phyloP scores from a whole-genome alignment of 2,888 invertebrate species.

The Adelphocoris suturalis region DNA sequence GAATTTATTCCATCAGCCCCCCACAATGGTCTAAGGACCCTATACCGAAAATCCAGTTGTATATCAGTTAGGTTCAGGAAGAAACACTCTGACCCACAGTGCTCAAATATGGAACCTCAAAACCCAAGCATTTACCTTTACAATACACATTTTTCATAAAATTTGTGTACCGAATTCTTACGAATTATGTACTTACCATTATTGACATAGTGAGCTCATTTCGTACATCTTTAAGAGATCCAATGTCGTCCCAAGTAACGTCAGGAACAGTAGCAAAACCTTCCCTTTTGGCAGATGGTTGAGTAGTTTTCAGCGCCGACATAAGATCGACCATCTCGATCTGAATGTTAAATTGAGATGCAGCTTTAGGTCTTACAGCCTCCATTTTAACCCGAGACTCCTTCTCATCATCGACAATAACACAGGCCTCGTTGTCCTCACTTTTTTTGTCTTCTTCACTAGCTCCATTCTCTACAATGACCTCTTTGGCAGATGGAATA shows the following conservation, averaged over 20 bases:
- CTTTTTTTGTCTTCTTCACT: constrained; percentile 45
- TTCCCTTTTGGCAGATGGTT: constrained; percentile 96
- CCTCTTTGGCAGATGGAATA: background rate
- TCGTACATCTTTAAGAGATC: constrained; percentile 92
- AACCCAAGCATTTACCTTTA: no score
- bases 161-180: no score
- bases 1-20: no score
- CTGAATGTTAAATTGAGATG: background rate
- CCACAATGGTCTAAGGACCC: no score
- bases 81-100: no score
- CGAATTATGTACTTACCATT: constrained; percentile 82
- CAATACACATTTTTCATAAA: no score
- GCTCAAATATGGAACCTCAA: no score
- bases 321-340: constrained; percentile 84
- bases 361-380: no score
- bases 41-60: no score
- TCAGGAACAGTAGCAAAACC: constrained; percentile 98
- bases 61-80: no score
- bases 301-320: constrained; percentile 88
- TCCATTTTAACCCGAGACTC: background rate
- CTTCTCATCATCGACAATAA: constrained; percentile 57
- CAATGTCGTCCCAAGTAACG: constrained; percentile 97
- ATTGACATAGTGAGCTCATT: constrained; percentile 95
- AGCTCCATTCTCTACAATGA: background rate
- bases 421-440: constrained; percentile 51